phyloP scores from a whole-genome alignment of 2,888 invertebrate species.

The Microctonus brassicae region DNA sequence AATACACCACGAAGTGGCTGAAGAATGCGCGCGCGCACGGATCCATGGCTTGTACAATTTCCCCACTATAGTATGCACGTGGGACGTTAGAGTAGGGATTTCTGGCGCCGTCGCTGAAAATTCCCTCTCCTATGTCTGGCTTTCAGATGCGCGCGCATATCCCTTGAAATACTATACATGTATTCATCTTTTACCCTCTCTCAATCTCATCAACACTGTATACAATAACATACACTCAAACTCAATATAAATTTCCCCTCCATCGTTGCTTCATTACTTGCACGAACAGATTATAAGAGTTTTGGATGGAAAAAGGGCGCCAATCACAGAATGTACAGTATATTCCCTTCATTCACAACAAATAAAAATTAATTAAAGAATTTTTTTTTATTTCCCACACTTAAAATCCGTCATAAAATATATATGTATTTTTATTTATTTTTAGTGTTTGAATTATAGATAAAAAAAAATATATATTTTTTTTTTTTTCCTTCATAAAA shows the following conservation, averaged over 20 bases:
- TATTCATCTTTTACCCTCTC: no score
- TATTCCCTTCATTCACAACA: neutral
- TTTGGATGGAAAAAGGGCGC: constrained; percentile 46
- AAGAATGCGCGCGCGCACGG: constrained; percentile 39
- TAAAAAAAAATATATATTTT: no score
- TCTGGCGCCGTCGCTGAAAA: constrained; percentile 62
- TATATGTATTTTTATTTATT: neutral
- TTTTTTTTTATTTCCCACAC: no score
- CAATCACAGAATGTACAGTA: constrained; percentile 37
- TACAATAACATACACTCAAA: constrained; percentile 7
- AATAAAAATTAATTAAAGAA: neutral
- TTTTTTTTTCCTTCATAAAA: neutral
- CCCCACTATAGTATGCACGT: constrained; percentile 44
- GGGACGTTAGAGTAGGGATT: constrained; percentile 45
- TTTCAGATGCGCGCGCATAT: constrained; percentile 40
- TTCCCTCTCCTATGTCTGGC: constrained; percentile 42
- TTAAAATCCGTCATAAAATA: no score
- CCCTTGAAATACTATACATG: constrained; percentile 31
- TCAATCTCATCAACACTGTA: no score
- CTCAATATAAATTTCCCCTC: constrained; percentile 20
- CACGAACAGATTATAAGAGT: constrained; percentile 47
- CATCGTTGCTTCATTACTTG: constrained; percentile 38
- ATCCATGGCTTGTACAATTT: constrained; percentile 28
- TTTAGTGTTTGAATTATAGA: no score
- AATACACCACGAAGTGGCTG: constrained; percentile 51